These are phyloP conservation scores for Tenodera sinensis DNA, from an alignment of 2,888 invertebrate species.

Conservation along the genomic window DNA sequence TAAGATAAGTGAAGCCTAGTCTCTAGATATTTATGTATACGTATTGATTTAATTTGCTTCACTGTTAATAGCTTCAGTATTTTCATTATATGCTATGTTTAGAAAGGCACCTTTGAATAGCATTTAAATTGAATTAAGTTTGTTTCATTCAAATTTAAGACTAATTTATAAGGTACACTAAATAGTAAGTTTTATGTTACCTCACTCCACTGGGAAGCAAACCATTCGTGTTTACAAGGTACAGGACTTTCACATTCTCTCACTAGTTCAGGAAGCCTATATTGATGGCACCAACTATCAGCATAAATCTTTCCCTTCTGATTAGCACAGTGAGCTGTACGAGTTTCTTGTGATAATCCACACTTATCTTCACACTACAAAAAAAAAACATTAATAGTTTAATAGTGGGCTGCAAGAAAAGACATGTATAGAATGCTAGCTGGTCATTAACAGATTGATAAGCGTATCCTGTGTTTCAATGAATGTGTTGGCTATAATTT, in stretches of 20 bases:
- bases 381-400: background rate
- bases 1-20: too few relatives aligned
- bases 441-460: too few relatives aligned
- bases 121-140: too few relatives aligned
- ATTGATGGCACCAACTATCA: slow-evolving; percentile 64
- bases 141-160: too few relatives aligned
- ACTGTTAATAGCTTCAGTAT: too few relatives aligned
- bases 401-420: background rate
- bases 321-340: slow-evolving; percentile 70
- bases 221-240: slow-evolving; percentile 81
- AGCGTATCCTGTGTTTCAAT: too few relatives aligned
- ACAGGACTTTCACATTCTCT: slow-evolving; percentile 60
- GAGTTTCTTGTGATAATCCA: slow-evolving; percentile 68
- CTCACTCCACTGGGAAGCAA: slow-evolving; percentile 88
- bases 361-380: slow-evolving; percentile 73
- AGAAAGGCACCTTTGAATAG: too few relatives aligned
- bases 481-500: too few relatives aligned
- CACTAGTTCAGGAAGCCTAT: slow-evolving; percentile 60
- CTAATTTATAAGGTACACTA: background rate
- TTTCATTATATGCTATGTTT: too few relatives aligned
- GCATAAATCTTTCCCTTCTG: slow-evolving; percentile 63
- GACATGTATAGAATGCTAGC: too few relatives aligned
- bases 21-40: too few relatives aligned
- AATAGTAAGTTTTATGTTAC: slow-evolving; percentile 47
- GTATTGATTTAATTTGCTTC: too few relatives aligned